Conservation (phyloP, 2,113 vertebrate genomes). For the Rhadina sibilatrix region DNA sequence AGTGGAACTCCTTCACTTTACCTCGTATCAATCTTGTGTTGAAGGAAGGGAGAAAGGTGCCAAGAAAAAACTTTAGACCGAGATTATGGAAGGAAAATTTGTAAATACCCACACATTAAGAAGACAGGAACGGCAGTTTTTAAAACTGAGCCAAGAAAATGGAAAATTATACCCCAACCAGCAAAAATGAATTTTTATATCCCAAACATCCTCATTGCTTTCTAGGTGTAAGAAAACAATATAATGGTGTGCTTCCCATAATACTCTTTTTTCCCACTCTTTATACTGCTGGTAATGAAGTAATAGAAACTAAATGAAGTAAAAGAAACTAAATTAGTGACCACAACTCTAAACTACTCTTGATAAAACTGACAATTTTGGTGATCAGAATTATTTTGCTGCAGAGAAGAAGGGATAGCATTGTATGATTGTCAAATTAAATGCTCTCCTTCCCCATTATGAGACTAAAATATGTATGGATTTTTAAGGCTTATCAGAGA, state of each 20-base stretch:
- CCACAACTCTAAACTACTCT: not conserved
- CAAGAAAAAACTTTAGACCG: not conserved
- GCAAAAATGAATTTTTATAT: not conserved
- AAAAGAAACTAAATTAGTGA: not conserved
- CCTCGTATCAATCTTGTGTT: not conserved
- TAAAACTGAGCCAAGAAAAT: not conserved
- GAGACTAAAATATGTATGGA: not conserved
- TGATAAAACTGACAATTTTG: not conserved
- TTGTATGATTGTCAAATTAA: not conserved
- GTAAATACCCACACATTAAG: rapidly evolving
- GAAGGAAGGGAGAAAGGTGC: not conserved
- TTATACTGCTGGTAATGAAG: not conserved
- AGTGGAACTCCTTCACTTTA: not conserved
- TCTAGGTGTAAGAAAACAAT: not conserved
- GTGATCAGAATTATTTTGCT: not conserved
- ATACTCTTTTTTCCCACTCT: not conserved
- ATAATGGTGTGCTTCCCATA: not conserved
- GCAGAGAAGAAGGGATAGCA: not conserved
- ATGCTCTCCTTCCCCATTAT: not conserved
- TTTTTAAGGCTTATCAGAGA: not conserved
- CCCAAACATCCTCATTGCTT: not conserved
- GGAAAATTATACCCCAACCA: not conserved
- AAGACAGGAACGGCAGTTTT: not conserved
- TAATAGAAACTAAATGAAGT: not conserved
- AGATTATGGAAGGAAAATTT: not conserved